A percentile compares a stretch with the other conserved stretches of the same genome.
phyloP scores from a whole-genome alignment of 2,797 vertebrate genomes.

The Acipenser oxyrinchus region DNA sequence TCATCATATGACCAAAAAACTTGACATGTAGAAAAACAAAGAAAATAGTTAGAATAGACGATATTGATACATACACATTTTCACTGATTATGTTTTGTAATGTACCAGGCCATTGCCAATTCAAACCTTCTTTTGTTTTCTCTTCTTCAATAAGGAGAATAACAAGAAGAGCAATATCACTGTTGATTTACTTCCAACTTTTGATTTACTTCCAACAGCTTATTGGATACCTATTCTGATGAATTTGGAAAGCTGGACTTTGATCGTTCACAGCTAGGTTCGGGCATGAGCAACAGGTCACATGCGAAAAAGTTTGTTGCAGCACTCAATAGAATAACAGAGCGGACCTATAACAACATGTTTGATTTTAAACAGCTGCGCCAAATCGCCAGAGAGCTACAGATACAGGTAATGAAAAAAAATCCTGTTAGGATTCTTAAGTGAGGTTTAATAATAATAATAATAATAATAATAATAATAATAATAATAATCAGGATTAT shows the following conservation, averaged over 20 bases:
- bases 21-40: too few species aligned
- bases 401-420: slow-evolving; percentile 64
- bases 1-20: too few species aligned
- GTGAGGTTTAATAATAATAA: too few species aligned
- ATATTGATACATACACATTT: too few species aligned
- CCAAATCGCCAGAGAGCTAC: slow-evolving; percentile 67
- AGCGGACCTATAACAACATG: slow-evolving; percentile 76
- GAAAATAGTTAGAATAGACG: too few species aligned
- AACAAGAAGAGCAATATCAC: neutral
- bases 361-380: slow-evolving; percentile 80
- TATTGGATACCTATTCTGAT: slow-evolving; percentile 88
- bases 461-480: too few species aligned
- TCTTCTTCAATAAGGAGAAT: too few species aligned
- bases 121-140: too few species aligned
- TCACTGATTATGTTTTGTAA: too few species aligned
- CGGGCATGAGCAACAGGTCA: slow-evolving; percentile 91
- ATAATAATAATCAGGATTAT: too few species aligned
- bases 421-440: neutral
- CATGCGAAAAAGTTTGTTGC: slow-evolving; percentile 79
- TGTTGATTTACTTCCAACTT: neutral
- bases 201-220: slow-evolving; percentile 44
- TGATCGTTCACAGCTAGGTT: slow-evolving; percentile 85
- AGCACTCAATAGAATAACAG: slow-evolving; percentile 74
- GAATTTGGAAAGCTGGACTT: slow-evolving; percentile 92
- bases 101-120: too few species aligned